Conservation (phyloP, 2,797 vertebrate genomes). For the Cynopterus sphinx region DNA sequence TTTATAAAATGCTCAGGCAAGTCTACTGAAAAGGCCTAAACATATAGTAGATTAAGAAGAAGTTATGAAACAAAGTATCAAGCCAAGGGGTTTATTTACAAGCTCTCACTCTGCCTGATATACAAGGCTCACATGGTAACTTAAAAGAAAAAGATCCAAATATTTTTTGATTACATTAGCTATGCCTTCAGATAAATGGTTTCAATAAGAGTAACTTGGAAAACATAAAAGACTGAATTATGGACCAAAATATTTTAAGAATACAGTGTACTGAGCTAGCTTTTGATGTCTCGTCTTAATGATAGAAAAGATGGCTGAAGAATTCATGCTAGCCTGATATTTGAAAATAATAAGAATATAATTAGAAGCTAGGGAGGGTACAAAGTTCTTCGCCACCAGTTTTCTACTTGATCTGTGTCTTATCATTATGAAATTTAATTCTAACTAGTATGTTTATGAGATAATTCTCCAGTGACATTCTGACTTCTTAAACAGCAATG, state of each 20-base stretch:
- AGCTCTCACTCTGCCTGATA: background rate
- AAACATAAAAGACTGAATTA: background rate
- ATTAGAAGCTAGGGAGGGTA: background rate
- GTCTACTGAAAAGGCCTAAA: background rate
- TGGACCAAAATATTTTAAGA: constrained; percentile 47
- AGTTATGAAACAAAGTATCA: background rate
- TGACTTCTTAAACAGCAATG: background rate
- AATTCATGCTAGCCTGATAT: background rate
- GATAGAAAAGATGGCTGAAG: background rate
- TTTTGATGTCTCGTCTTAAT: background rate
- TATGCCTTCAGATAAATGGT: constrained; percentile 10
- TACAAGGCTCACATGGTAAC: background rate
- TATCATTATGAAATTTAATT: constrained; percentile 63
- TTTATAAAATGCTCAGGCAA: background rate
- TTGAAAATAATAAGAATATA: background rate
- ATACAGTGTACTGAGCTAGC: background rate
- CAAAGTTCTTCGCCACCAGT: background rate
- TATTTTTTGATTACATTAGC: constrained; percentile 45
- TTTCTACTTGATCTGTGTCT: constrained; percentile 50
- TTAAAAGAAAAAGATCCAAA: constrained; percentile 16
- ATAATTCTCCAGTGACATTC: background rate
- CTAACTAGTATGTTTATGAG: background rate
- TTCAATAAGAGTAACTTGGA: constrained; percentile 17
- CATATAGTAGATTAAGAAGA: background rate
- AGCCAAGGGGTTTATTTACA: background rate